A percentile compares a stretch with the other conserved stretches of the same genome.
phyloP scores from a whole-genome alignment of 2,888 invertebrate species.

The Troides aeacus region DNA sequence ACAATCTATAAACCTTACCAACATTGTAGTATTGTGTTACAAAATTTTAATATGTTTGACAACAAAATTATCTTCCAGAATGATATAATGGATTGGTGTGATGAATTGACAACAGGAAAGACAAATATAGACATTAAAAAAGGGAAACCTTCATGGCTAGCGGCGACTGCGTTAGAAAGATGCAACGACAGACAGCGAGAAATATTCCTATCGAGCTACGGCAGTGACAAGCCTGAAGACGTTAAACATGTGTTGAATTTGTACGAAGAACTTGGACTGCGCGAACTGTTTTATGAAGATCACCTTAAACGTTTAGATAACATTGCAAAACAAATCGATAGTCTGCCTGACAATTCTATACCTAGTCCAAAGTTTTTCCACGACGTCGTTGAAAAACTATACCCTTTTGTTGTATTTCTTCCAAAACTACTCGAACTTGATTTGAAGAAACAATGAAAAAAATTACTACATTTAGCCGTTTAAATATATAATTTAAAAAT shows the following conservation, averaged over 20 bases:
- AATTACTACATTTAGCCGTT: background rate
- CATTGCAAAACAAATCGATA: conserved; percentile 18
- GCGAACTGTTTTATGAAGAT: conserved; percentile 16
- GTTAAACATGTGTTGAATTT: conserved; percentile 16
- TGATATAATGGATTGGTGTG: conserved; percentile 28
- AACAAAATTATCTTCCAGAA: conserved; percentile 15
- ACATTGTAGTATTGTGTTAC: background rate
- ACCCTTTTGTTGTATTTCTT: conserved; percentile 23
- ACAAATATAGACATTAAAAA: conserved; percentile 24
- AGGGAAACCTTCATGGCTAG: conserved; percentile 25
- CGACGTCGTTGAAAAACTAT: conserved; percentile 15
- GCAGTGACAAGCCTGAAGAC: conserved; percentile 16
- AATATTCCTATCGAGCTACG: conserved; percentile 19
- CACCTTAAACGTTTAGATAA: conserved; percentile 3
- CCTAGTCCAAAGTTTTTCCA: conserved; percentile 8
- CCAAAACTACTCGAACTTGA: conserved; percentile 11
- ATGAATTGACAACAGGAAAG: conserved; percentile 21
- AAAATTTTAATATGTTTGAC: background rate
- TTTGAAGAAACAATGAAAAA: background rate
- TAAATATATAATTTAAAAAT: background rate
- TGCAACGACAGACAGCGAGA: conserved; percentile 17
- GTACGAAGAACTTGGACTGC: conserved; percentile 19
- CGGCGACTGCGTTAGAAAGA: conserved; percentile 17
- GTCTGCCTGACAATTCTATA: conserved; percentile 9
- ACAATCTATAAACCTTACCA: background rate